Evolutionary conservation across 2,797 vertebrate species (phyloP).

Genomic region (Chelon auratus): DNA sequence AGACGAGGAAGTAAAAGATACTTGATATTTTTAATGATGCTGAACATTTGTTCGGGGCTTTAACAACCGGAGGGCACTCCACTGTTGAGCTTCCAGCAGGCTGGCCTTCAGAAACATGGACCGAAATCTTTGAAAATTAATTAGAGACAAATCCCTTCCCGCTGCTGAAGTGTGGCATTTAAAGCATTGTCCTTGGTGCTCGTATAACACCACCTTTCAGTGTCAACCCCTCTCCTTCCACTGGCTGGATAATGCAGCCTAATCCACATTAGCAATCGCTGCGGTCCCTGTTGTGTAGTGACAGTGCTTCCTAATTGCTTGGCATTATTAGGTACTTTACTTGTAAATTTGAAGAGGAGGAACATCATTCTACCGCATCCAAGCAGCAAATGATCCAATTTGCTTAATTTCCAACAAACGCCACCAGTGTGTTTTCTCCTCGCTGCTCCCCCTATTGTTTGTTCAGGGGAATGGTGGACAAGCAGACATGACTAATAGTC

Average conservation of each 20-base stretch:
- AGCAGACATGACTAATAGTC: constrained; percentile 13
- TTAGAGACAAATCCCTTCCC: constrained; percentile 86
- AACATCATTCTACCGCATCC: constrained; percentile 86
- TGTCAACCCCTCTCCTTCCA: constrained; percentile 74
- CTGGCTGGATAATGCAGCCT: constrained; percentile 79
- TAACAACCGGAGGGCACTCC: constrained; percentile 73
- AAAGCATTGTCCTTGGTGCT: constrained; percentile 84
- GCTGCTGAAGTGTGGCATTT: constrained; percentile 86
- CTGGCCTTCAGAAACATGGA: constrained; percentile 75
- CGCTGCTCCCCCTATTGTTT: constrained; percentile 70
- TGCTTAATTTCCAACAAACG: constrained; percentile 83
- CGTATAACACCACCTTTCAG: constrained; percentile 80
- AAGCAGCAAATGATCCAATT: constrained; percentile 89
- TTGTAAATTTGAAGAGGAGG: constrained; percentile 87
- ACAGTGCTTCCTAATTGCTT: constrained; percentile 84
- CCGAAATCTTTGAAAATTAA: constrained; percentile 85
- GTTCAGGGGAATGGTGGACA: constrained; percentile 38
- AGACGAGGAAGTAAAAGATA: constrained; percentile 61
- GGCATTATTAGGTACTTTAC: constrained; percentile 88
- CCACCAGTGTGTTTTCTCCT: constrained; percentile 51
- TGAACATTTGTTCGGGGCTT: constrained; percentile 76
- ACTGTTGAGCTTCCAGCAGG: constrained; percentile 63
- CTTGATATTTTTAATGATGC: constrained; percentile 81
- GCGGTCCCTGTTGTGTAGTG: constrained; percentile 81
- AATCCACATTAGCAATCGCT: constrained; percentile 85